phyloP scores from a whole-genome alignment of 1,140 invertebrate genomes.

The Microplitis demolitor region DNA sequence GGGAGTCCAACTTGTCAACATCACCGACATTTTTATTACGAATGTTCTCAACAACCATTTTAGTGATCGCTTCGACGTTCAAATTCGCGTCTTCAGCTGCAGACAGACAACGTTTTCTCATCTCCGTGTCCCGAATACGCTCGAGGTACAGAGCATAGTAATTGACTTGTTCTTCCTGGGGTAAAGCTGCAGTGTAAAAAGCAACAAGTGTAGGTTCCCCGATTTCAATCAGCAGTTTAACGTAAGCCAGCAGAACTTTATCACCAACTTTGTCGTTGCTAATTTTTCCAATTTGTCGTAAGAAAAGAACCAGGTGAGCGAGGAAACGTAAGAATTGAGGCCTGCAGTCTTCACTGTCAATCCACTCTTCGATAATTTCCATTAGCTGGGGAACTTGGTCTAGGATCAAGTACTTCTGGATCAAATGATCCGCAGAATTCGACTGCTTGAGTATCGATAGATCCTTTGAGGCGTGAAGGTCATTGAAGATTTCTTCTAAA shows the following conservation, averaged over 20 bases:
- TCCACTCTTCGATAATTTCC: slow-evolving; percentile 64
- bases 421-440: slow-evolving; percentile 66
- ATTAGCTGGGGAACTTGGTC: slow-evolving; percentile 71
- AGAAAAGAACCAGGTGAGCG: slow-evolving; percentile 83
- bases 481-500: slow-evolving; percentile 74
- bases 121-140: slow-evolving; percentile 68
- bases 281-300: slow-evolving; percentile 76
- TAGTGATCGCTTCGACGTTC: slow-evolving; percentile 82
- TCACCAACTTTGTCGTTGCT: slow-evolving; percentile 72
- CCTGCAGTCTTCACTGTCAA: slow-evolving; percentile 45
- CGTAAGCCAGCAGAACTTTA: slow-evolving; percentile 75
- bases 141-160: slow-evolving; percentile 83
- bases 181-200: slow-evolving; percentile 81
- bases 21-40: slow-evolving; percentile 55
- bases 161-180: slow-evolving; percentile 71
- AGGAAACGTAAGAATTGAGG: slow-evolving; percentile 77
- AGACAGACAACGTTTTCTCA: slow-evolving; percentile 66
- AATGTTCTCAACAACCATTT: slow-evolving; percentile 81
- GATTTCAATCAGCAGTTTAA: slow-evolving; percentile 72
- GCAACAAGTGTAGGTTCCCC: slow-evolving; percentile 81
- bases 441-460: slow-evolving; percentile 62
- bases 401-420: slow-evolving; percentile 80
- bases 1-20: slow-evolving; percentile 28
- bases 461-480: slow-evolving; percentile 65
- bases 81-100: slow-evolving; percentile 77